Conservation (phyloP, 2,113 vertebrate genomes). For the Caretta caretta region DNA sequence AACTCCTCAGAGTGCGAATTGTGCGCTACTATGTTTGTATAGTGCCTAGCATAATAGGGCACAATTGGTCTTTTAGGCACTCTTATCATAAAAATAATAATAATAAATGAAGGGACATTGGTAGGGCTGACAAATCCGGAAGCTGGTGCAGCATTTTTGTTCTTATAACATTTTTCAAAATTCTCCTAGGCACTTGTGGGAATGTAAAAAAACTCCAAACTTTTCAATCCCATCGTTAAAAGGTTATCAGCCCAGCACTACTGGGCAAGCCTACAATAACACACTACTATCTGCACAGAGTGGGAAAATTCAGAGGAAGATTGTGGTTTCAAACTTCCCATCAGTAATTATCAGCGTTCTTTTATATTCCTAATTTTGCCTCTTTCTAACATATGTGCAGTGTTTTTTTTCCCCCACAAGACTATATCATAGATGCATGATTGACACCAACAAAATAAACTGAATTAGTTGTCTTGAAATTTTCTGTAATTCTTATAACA, state of each 20-base stretch:
- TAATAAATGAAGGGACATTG: background rate
- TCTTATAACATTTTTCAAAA: constrained; percentile 20
- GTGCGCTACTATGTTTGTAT: background rate
- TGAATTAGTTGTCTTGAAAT: background rate
- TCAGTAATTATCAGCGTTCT: background rate
- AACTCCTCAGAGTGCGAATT: background rate
- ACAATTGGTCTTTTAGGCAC: background rate
- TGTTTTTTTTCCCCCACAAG: background rate
- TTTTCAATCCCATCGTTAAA: background rate
- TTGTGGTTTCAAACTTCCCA: background rate
- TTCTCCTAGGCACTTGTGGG: background rate
- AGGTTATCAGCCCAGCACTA: background rate
- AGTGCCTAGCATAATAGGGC: background rate
- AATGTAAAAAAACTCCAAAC: background rate
- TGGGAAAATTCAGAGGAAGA: background rate
- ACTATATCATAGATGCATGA: background rate
- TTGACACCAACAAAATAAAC: background rate
- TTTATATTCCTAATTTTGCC: background rate
- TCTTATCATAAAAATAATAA: no score
- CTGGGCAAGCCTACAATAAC: background rate
- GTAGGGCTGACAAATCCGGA: constrained; percentile 39
- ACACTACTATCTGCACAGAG: background rate
- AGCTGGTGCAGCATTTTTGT: background rate
- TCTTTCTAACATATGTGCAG: rapidly evolving
- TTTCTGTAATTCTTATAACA: background rate